Conservation (phyloP, 2,113 vertebrate genomes). For the Gymnorhina tibicen region DNA sequence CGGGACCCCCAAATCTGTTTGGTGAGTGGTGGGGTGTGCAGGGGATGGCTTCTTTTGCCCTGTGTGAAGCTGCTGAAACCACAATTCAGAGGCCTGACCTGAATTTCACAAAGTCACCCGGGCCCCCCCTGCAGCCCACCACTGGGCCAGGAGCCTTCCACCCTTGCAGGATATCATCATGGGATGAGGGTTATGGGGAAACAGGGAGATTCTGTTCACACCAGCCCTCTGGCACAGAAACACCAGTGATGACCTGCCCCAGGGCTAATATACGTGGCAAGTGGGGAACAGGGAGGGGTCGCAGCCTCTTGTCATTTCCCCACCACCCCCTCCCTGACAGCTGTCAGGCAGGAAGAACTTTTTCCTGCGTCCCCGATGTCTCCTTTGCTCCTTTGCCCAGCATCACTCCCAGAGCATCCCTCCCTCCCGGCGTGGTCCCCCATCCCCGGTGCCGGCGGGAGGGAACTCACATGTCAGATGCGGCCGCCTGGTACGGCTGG, state of each 20-base stretch:
- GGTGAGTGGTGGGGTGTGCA: neutral
- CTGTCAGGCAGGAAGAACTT: neutral
- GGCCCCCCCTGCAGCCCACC: neutral
- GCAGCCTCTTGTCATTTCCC: neutral
- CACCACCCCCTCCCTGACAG: neutral
- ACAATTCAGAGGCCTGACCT: neutral
- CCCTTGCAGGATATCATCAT: neutral
- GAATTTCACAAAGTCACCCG: neutral
- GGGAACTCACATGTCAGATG: constrained; percentile 84
- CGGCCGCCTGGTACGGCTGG: constrained; percentile 84
- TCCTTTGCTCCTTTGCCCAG: neutral
- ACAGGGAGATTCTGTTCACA: neutral
- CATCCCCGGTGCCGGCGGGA: neutral
- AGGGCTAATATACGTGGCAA: neutral
- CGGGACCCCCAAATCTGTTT: neutral
- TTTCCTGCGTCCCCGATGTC: neutral
- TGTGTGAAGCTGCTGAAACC: rapidly evolving
- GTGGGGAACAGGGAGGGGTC: neutral
- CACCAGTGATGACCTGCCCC: neutral
- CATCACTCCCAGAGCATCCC: neutral
- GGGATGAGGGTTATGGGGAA: neutral
- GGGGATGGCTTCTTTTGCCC: neutral
- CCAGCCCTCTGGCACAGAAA: neutral
- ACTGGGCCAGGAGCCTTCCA: neutral
- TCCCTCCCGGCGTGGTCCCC: constrained; percentile 24